A percentile compares a stretch with the other conserved stretches of the same genome.
These are phyloP conservation scores for Tricholauxania praeusta DNA, from an alignment of 2,888 invertebrate genomes.

Conservation along the genomic window DNA sequence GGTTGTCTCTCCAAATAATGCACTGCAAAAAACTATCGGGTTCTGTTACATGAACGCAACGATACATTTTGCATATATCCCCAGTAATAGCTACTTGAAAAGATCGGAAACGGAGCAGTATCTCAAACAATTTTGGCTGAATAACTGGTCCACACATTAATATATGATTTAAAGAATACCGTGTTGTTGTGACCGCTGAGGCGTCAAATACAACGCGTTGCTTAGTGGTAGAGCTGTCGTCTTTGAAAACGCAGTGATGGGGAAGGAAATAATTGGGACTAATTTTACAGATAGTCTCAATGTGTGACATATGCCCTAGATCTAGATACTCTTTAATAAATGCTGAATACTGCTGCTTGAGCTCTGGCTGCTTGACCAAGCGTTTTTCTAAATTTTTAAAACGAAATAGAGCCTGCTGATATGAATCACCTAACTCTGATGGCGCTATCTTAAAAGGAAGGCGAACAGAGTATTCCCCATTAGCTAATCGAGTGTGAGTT, in stretches of 20 bases:
- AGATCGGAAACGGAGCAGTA: constrained; percentile 16
- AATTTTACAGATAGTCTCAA: not conserved
- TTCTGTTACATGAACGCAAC: constrained; percentile 37
- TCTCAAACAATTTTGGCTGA: not conserved
- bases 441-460: constrained; percentile 30
- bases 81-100: constrained; percentile 31
- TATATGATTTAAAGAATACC: constrained; percentile 15
- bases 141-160: constrained; percentile 21
- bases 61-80: constrained; percentile 47
- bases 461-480: constrained; percentile 41
- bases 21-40: constrained; percentile 41
- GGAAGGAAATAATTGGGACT: not conserved
- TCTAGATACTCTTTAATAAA: constrained; percentile 19
- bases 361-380: not conserved
- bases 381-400: constrained; percentile 20
- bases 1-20: constrained; percentile 39
- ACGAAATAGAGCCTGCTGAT: constrained; percentile 7
- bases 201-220: constrained; percentile 34
- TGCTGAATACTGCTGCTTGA: constrained; percentile 16
- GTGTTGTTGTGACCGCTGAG: constrained; percentile 15
- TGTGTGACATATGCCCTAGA: not conserved
- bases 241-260: constrained; percentile 14
- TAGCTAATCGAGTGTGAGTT: constrained; percentile 12
- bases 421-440: constrained; percentile 33
- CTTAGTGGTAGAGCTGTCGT: constrained; percentile 33